phyloP scores from a whole-genome alignment of 2,797 vertebrate species.

The Clarias laeviceps region DNA sequence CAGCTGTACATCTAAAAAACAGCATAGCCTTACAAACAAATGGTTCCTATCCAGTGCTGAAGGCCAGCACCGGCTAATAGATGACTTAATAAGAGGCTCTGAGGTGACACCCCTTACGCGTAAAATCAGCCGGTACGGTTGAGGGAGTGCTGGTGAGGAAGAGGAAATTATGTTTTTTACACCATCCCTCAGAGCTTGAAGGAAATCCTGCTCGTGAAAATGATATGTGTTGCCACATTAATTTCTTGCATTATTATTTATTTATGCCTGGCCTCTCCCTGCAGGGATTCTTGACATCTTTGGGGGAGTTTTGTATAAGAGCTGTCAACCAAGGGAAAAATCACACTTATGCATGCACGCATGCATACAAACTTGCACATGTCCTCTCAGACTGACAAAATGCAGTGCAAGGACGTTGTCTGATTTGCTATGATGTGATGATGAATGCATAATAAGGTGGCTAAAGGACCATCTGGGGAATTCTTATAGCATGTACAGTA shows the following conservation, averaged over 20 bases:
- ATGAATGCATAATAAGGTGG: slow-evolving; percentile 22
- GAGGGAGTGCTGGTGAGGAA: slow-evolving; percentile 24
- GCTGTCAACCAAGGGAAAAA: slow-evolving; percentile 31
- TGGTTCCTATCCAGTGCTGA: slow-evolving; percentile 46
- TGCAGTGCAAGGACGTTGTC: slow-evolving; percentile 20
- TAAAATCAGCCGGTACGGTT: slow-evolving; percentile 49
- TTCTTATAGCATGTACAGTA: slow-evolving; percentile 1
- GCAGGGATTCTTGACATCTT: slow-evolving; percentile 8
- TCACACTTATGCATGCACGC: slow-evolving; percentile 9
- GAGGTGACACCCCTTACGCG: slow-evolving; percentile 43
- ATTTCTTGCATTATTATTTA: slow-evolving; percentile 51
- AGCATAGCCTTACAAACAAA: slow-evolving; percentile 58
- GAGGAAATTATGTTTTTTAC: slow-evolving; percentile 61
- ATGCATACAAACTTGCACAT: slow-evolving; percentile 31
- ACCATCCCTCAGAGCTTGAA: slow-evolving; percentile 62
- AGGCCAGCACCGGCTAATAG: slow-evolving; percentile 51
- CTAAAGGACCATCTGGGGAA: slow-evolving; percentile 16
- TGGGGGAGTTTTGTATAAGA: slow-evolving; percentile 9
- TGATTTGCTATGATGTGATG: slow-evolving; percentile 23
- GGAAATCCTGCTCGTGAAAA: slow-evolving; percentile 52
- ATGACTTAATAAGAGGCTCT: slow-evolving; percentile 51
- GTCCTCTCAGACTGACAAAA: slow-evolving; percentile 17
- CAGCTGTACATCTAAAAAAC: slow-evolving; percentile 38
- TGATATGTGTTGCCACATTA: slow-evolving; percentile 56
- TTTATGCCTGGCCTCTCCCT: slow-evolving; percentile 41